phyloP scores from a whole-genome alignment of 1,140 invertebrate species.

The Drosophila lacertosa region DNA sequence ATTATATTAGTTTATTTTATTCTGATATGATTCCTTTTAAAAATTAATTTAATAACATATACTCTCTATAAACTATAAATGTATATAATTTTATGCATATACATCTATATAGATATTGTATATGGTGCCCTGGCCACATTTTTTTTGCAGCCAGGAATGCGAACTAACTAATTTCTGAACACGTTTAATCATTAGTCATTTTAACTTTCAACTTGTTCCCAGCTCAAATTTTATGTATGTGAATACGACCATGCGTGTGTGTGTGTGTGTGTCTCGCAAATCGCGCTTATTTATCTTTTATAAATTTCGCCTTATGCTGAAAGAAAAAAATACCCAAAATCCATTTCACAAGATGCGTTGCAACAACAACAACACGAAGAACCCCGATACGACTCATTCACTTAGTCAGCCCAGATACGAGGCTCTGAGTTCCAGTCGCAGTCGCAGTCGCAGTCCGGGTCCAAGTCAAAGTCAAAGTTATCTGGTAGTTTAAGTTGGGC shows the following conservation, averaged over 20 bases:
- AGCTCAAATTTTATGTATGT: constrained; percentile 5
- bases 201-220: constrained; percentile 64
- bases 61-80: no score
- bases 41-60: no score
- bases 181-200: constrained; percentile 77
- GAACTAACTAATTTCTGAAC: constrained; percentile 61
- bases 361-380: constrained; percentile 31
- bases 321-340: constrained; percentile 3
- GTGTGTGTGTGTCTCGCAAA: constrained; percentile 51
- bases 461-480: constrained; percentile 28
- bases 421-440: constrained; percentile 13
- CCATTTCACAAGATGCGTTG: constrained; percentile 35
- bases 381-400: constrained; percentile 69
- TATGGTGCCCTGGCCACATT: not conserved
- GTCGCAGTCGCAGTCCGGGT: constrained; percentile 35
- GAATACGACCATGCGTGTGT: no score
- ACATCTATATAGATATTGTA: not conserved
- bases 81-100: not conserved
- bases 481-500: constrained; percentile 43
- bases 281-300: constrained; percentile 74
- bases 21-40: no score
- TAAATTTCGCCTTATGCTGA: constrained; percentile 58
- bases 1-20: no score
- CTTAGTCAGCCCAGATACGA: constrained; percentile 60
- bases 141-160: constrained; percentile 3